Evolutionary conservation across 1,140 invertebrate species (phyloP), one percentile per base, ranked within the genome.

Genomic region (Hetaerina americana): DNA sequence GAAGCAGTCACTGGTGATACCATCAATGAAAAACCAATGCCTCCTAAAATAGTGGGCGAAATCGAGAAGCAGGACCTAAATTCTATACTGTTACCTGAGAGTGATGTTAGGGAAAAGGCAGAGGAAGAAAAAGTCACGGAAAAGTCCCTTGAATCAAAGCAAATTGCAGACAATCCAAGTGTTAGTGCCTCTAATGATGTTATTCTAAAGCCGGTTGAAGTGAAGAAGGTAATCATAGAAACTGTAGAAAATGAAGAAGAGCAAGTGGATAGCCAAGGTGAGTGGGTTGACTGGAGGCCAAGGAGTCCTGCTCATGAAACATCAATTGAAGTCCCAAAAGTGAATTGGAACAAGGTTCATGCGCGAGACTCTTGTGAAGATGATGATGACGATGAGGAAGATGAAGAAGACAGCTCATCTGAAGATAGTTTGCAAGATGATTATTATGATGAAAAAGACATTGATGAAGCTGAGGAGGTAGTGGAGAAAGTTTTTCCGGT

Each of bases 251-350:
- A 67, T n/a, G 66, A 27, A 71, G 29, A 26, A 66, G 26, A 66
- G 27, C 27, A 26, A 24, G 12, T 25, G 15, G 67, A 40, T 18
- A 24, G 18, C 18, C 22, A 72, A 68, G n/a, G 71, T 18, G 25
- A 69, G 5, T 27, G 26, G 57, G n/a, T 80, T 72, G 78, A 80
- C 74, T 73, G 79, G 76, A 72, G 87, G 73, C 82, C 87, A 66
- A 77, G 82, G 71, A 85, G 86, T 79, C 86, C 86, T 0, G 78
- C 84, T 0, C 85, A 88, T 70, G 87, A 88, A 77, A 87, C 85
- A 0, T 84, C 84, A 0, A 87, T 87, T 24, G 80, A 87, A 28
- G 87, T 89, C 0, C 87, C 87, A 0, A 83, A 88, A 71, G 86
- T 89, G 25, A 79, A 27, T 72, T 75, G 18, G 78, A 79, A 15